phyloP scores from a whole-genome alignment of 1,140 invertebrate species.

The Drosophila equinoxialis region DNA sequence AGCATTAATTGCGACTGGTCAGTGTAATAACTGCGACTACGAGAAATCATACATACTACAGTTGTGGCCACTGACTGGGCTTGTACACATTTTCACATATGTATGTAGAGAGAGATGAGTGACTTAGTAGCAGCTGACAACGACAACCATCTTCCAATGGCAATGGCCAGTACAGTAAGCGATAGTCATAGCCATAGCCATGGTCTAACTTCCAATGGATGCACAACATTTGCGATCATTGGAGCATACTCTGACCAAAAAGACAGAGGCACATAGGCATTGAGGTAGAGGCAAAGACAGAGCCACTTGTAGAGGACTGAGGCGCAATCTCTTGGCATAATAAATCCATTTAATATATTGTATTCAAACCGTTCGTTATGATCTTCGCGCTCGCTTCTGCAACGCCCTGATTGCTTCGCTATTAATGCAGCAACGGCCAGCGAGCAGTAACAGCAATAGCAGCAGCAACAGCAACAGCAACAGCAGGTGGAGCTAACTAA shows the following conservation, averaged over 20 bases:
- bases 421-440: constrained; percentile 72
- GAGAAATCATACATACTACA: constrained; percentile 46
- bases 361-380: constrained; percentile 79
- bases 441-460: constrained; percentile 9
- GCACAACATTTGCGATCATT: constrained; percentile 31
- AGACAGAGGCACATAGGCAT: too few species aligned
- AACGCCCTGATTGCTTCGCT: constrained; percentile 78
- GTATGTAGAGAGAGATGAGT: too few species aligned
- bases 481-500: constrained; percentile 38
- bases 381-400: constrained; percentile 75
- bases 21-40: constrained; percentile 69
- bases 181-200: constrained; percentile 5
- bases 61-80: constrained; percentile 7
- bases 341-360: constrained; percentile 80
- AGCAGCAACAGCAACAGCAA: constrained; percentile 3
- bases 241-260: constrained; percentile 20
- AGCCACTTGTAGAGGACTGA: constrained; percentile 5
- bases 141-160: constrained; percentile 55
- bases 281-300: background rate
- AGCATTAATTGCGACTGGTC: constrained; percentile 66
- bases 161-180: constrained; percentile 12
- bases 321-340: constrained; percentile 73
- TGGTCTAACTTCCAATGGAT: constrained; percentile 38
- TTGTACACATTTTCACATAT: constrained; percentile 1
- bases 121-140: constrained; percentile 21